Evolutionary conservation across 2,888 invertebrate species (phyloP), one percentile per base, ranked within the genome.

Genomic region (Rhingia rostrata): DNA sequence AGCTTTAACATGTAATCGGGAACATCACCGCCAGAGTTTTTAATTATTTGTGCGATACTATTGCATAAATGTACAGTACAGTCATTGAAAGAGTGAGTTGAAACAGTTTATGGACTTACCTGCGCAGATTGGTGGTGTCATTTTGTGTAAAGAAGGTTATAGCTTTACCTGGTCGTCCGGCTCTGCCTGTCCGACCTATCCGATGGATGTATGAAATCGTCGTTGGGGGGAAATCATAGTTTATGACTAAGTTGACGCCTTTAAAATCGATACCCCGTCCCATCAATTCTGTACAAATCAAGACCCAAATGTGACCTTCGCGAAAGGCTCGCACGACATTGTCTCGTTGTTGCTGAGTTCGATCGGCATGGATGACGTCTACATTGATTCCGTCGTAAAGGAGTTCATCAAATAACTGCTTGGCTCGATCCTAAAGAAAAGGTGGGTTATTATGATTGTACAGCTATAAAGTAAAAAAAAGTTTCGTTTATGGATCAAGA

Each of bases 271-370:
- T 96, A 86, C 99, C 99, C 86, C 99, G 94, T 0, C 97, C 97
- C 96, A 99, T 96, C 86, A 99, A 93, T 92, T 99, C 99, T 0
- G 99, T 99, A 92, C 98, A 99, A 87, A 99, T 96, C 69, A 99
- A 93, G 67, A 99, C 95, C 98, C 98, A 99, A 87, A 98, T 96
- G 91, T 96, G 95, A 0, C 99, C 98, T 89, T 96, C 94, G 53
- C 98, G 95, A 92, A 99, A 99, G 86, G 95, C 94, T 86, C 95
- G 94, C 9, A 99, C 97, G 12, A 97, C 96, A 90, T 97, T 96
- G 90, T 99, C 98, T 66, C 99, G 94, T 95, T 98, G 93, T 45
- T 94, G 92, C 88, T 98, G 97, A 0, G 97, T 96, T 87, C 97
- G 93, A 89, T 98, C 98, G 0, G 98, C 94, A 91, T 99, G 98